Percentiles rank a stretch among this genome's conserved stretches.
Conservation (phyloP, 1,140 invertebrate species). For the Anoplolepis gracilipes region DNA sequence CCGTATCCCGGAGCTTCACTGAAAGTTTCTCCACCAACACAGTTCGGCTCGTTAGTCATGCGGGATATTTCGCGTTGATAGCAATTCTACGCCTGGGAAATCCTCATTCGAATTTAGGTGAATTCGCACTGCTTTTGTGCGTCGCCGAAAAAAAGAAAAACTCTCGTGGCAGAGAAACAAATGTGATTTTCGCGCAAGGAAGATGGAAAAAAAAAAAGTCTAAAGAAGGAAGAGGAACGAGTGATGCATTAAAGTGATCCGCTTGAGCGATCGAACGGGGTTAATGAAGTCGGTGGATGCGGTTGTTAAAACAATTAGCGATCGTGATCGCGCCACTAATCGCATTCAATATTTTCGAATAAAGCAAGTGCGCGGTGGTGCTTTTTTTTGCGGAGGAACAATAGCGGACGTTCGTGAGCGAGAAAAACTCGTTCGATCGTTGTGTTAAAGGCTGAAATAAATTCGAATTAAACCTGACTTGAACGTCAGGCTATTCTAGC, state of each 20-base stretch:
- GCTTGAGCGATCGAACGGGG: slow-evolving; percentile 1
- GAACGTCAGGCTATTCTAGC: neutral
- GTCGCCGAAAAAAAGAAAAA: neutral
- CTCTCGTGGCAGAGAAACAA: slow-evolving; percentile 9
- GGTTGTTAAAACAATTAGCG: slow-evolving; percentile 55
- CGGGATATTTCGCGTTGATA: slow-evolving; percentile 24
- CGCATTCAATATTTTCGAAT: slow-evolving; percentile 9
- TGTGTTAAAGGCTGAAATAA: slow-evolving; percentile 13
- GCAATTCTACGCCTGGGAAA: neutral
- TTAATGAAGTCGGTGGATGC: slow-evolving; percentile 41
- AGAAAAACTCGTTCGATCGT: slow-evolving; percentile 17
- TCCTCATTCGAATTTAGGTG: slow-evolving; percentile 14
- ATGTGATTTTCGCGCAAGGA: slow-evolving; percentile 5
- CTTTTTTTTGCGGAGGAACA: slow-evolving; percentile 21
- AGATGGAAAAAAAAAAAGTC: neutral
- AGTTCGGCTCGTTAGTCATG: slow-evolving; percentile 37
- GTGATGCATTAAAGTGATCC: slow-evolving; percentile 34
- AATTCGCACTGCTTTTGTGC: neutral
- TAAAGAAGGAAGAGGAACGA: neutral
- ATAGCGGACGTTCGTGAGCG: neutral
- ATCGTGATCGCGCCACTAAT: neutral
- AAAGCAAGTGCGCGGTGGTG: neutral
- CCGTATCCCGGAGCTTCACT: slow-evolving; percentile 9
- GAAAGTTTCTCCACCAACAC: slow-evolving; percentile 17
- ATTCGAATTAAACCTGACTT: neutral